These are phyloP conservation scores for Tetrax tetrax DNA, from an alignment of 2,113 vertebrate genomes.

Conservation along the genomic window DNA sequence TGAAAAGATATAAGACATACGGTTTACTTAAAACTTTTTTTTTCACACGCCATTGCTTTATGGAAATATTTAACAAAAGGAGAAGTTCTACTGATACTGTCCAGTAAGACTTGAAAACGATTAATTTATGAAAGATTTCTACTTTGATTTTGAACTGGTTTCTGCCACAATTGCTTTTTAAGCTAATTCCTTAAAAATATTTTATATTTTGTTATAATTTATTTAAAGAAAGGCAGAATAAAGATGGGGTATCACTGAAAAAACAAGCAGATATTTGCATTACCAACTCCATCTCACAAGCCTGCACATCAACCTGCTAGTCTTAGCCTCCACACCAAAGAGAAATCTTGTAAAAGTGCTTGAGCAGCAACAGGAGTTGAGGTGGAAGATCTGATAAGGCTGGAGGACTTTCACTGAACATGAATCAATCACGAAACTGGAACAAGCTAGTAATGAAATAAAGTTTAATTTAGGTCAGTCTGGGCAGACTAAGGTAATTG, in stretches of 20 bases:
- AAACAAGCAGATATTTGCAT: neutral
- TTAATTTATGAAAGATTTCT: neutral
- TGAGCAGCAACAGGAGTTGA: neutral
- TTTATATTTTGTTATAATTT: neutral
- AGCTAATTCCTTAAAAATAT: neutral
- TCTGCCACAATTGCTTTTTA: neutral
- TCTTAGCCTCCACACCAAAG: neutral
- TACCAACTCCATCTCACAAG: neutral
- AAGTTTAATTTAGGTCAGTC: constrained; percentile 15
- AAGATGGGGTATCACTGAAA: neutral
- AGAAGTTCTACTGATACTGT: neutral
- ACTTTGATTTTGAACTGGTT: neutral
- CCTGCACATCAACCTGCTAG: neutral
- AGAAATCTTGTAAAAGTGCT: neutral
- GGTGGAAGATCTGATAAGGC: neutral
- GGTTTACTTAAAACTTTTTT: neutral
- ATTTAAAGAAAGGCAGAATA: neutral
- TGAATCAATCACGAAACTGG: neutral
- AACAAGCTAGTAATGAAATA: neutral
- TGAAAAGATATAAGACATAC: neutral
- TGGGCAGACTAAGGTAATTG: neutral
- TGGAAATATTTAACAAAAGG: constrained; percentile 3
- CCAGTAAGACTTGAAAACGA: neutral
- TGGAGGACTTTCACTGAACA: neutral
- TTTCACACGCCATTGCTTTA: neutral